Percentiles rank a stretch among this genome's conserved stretches.
phyloP scores from a whole-genome alignment of 2,113 vertebrate genomes.

The Coptodon bakossiorum region DNA sequence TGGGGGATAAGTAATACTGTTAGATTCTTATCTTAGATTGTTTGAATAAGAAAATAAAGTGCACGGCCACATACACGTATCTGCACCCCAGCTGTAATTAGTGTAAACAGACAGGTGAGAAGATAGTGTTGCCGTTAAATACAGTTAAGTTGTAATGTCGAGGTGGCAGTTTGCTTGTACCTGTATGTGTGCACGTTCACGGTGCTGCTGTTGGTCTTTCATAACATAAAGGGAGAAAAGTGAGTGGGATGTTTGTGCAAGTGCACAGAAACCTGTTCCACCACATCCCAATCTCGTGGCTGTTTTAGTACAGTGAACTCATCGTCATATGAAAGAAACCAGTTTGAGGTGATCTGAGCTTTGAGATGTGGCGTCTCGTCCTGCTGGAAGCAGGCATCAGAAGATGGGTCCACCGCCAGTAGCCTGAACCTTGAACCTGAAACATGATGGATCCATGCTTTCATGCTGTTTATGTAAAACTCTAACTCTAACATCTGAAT shows the following conservation, averaged over 20 bases:
- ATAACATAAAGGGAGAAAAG: background rate
- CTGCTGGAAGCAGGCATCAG: background rate
- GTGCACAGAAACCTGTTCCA: background rate
- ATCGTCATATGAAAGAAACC: background rate
- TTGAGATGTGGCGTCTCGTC: background rate
- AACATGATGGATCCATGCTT: background rate
- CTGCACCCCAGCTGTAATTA: conserved; percentile 4
- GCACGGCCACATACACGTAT: background rate
- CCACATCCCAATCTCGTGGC: background rate
- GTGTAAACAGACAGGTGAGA: conserved; percentile 17
- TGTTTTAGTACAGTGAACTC: background rate
- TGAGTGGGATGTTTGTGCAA: background rate
- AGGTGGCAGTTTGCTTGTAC: background rate
- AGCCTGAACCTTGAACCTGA: background rate
- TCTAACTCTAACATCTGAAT: background rate
- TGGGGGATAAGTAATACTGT: background rate
- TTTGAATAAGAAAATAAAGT: conserved; percentile 20
- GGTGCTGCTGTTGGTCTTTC: background rate
- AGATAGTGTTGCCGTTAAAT: conserved; percentile 15
- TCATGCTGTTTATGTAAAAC: background rate
- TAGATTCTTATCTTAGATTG: conserved; percentile 33
- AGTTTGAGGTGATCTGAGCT: background rate
- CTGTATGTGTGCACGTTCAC: background rate
- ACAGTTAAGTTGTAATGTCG: conserved; percentile 25
- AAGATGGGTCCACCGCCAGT: background rate